These are phyloP conservation scores for Drosophila subquinaria DNA, from an alignment of 2,888 invertebrate species.

Conservation along the genomic window DNA sequence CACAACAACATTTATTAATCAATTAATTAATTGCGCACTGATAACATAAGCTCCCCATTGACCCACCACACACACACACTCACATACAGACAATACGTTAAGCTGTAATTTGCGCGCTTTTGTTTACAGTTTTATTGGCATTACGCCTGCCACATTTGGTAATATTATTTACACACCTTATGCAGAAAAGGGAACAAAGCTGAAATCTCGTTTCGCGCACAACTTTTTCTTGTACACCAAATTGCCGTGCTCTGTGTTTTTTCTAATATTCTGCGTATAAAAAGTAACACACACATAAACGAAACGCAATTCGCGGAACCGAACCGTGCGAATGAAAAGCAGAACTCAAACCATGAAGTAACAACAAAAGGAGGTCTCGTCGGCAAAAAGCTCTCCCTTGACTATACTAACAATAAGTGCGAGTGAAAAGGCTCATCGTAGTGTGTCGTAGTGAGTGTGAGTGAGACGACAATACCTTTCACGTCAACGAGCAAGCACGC, in stretches of 20 bases:
- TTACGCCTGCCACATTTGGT: conserved; percentile 13
- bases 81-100: not conserved
- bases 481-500: too few species aligned
- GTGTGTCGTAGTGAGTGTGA: too few species aligned
- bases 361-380: too few species aligned
- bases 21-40: conserved; percentile 45
- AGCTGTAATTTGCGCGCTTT: conserved; percentile 37
- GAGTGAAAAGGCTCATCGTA: too few species aligned
- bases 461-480: too few species aligned
- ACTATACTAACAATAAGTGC: too few species aligned
- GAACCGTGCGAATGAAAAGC: conserved; percentile 37
- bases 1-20: conserved; percentile 27
- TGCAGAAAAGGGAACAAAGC: conserved; percentile 13
- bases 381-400: too few species aligned
- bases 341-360: conserved; percentile 58
- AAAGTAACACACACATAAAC: conserved; percentile 13
- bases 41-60: conserved; percentile 30
- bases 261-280: conserved; percentile 50
- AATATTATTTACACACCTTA: conserved; percentile 52
- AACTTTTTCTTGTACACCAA: conserved; percentile 57
- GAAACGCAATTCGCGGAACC: not conserved
- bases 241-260: conserved; percentile 40
- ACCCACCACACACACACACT: conserved; percentile 1
- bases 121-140: conserved; percentile 38
- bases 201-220: conserved; percentile 41